These are phyloP conservation scores for Psephotus haematonotus DNA, from an alignment of 2,113 vertebrate species.

Conservation along the genomic window DNA sequence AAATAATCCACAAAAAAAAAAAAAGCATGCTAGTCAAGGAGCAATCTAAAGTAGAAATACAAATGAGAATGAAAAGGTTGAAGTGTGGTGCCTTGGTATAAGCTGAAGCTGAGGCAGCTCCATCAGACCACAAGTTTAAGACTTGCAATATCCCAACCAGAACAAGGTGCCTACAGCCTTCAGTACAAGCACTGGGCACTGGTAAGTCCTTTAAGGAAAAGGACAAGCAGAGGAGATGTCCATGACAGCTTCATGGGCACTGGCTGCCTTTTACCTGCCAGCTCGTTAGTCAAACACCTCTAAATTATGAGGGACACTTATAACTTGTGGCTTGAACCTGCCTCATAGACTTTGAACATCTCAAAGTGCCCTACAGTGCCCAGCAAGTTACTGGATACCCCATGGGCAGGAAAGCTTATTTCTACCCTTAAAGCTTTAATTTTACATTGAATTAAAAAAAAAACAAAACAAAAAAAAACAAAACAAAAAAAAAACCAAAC, in stretches of 20 bases:
- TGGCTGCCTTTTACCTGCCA: neutral
- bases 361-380: neutral
- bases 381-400: neutral
- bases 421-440: neutral
- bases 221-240: neutral
- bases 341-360: rapidly evolving
- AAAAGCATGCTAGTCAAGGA: neutral
- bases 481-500: no score
- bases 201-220: neutral
- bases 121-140: rapidly evolving
- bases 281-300: neutral
- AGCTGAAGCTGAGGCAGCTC: neutral
- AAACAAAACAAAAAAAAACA: neutral
- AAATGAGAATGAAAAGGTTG: neutral
- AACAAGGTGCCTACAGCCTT: neutral
- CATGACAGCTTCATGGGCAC: neutral
- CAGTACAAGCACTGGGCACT: neutral
- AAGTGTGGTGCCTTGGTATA: rapidly evolving
- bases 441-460: neutral
- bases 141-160: rapidly evolving
- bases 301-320: neutral
- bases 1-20: neutral
- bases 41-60: neutral
- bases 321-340: neutral
- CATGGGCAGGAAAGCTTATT: rapidly evolving